Conservation (phyloP, 2,888 invertebrate genomes). For the Pogonocherus hispidulus region DNA sequence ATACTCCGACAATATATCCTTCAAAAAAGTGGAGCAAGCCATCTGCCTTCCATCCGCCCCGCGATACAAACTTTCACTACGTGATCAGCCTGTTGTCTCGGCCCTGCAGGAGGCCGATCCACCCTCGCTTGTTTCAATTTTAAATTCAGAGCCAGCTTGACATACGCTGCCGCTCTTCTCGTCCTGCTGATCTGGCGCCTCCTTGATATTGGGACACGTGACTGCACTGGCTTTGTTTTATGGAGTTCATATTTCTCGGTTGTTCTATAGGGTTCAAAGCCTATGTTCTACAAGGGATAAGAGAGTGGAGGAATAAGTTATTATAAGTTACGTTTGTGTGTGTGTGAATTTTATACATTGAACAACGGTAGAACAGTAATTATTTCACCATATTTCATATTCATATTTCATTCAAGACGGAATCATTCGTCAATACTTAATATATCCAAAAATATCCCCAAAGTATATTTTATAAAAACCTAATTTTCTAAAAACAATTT, state of each 20-base stretch:
- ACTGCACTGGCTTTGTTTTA: neutral
- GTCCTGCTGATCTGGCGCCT: conserved; percentile 13
- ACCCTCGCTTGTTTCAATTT: conserved; percentile 19
- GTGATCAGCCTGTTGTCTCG: conserved; percentile 25
- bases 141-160: conserved; percentile 26
- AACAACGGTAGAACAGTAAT: no score
- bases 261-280: neutral
- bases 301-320: neutral
- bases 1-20: neutral
- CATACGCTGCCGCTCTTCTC: neutral
- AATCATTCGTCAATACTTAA: no score
- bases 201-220: conserved; percentile 20
- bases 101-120: conserved; percentile 9
- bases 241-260: conserved; percentile 1
- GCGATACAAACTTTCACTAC: conserved; percentile 23
- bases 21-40: neutral
- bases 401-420: no score
- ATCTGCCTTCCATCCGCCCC: neutral
- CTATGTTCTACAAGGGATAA: neutral
- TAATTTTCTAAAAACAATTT: no score
- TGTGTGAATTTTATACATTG: no score
- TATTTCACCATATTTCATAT: no score
- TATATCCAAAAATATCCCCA: no score
- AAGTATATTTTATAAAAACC: no score
- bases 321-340: neutral